Evolutionary conservation across 2,888 invertebrate genomes (phyloP).

Genomic region (Exocentrus adspersus): DNA sequence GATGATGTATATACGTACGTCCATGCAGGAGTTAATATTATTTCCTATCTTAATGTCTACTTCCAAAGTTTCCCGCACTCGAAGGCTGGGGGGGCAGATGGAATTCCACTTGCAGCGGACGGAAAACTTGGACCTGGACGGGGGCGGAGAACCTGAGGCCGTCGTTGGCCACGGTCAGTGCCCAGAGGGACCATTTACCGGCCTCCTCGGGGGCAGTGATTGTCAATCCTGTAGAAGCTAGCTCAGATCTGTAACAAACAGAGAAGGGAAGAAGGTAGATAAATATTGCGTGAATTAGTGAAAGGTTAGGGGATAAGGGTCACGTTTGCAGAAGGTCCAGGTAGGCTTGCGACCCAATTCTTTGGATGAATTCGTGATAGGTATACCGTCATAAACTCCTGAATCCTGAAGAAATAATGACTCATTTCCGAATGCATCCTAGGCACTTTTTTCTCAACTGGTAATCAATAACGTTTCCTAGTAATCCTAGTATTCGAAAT

Average conservation of each 20-base stretch:
- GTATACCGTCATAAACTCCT: too few relatives aligned
- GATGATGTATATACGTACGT: constrained; percentile 66
- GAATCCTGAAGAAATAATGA: too few relatives aligned
- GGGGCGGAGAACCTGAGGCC: constrained; percentile 69
- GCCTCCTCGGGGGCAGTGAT: constrained; percentile 71
- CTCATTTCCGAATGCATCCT: too few relatives aligned
- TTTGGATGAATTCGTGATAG: too few relatives aligned
- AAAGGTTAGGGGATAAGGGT: background rate
- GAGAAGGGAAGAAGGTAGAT: background rate
- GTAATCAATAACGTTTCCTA: too few relatives aligned
- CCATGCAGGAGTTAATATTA: constrained; percentile 75
- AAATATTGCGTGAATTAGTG: background rate
- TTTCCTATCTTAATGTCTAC: constrained; percentile 77
- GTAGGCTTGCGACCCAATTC: too few relatives aligned
- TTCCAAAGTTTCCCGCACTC: constrained; percentile 73
- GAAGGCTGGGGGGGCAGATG: constrained; percentile 69
- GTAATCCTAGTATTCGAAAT: too few relatives aligned
- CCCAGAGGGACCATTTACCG: constrained; percentile 74
- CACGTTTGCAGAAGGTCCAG: too few relatives aligned
- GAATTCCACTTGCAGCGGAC: constrained; percentile 72
- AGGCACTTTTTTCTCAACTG: too few relatives aligned
- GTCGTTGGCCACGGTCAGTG: constrained; percentile 67
- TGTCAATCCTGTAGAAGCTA: constrained; percentile 69
- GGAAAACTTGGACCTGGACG: constrained; percentile 70
- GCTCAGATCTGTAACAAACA: constrained; percentile 64